These are phyloP conservation scores for Crioceris asparagi DNA, from an alignment of 2,888 invertebrate species.

Conservation along the genomic window DNA sequence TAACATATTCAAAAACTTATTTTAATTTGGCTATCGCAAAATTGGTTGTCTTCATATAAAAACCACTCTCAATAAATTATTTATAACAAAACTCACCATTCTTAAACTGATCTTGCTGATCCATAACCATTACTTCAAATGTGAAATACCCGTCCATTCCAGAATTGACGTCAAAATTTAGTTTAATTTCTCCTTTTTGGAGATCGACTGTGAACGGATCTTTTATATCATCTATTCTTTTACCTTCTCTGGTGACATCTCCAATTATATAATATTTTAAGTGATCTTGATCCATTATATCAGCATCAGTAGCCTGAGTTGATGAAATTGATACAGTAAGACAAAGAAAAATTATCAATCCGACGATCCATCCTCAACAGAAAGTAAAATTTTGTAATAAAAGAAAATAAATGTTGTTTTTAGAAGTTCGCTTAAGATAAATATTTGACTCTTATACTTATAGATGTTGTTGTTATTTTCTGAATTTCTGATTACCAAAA, in stretches of 20 bases:
- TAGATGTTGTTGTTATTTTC: no score
- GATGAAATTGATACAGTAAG: background rate
- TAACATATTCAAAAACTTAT: no score
- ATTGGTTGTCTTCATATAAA: no score
- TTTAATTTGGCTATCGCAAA: no score
- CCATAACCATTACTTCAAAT: slow-evolving; percentile 45
- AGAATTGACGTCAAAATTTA: slow-evolving; percentile 43
- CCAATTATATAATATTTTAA: slow-evolving; percentile 24
- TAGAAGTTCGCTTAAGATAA: slow-evolving; percentile 1
- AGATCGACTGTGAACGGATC: slow-evolving; percentile 15
- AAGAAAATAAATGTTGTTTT: background rate
- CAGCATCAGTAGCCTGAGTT: slow-evolving; percentile 45
- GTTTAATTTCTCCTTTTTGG: slow-evolving; percentile 38
- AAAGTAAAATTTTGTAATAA: no score
- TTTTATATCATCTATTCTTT: slow-evolving; percentile 21
- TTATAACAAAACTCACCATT: slow-evolving; percentile 21
- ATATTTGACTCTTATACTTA: no score
- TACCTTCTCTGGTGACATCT: slow-evolving; percentile 11
- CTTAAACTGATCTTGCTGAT: slow-evolving; percentile 26
- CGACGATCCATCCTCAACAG: no score
- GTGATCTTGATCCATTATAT: slow-evolving; percentile 21
- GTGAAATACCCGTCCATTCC: slow-evolving; percentile 52
- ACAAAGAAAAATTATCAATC: no score
- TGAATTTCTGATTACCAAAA: no score
- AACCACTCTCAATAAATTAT: no score